phyloP scores from a whole-genome alignment of 2,797 vertebrate genomes.

The Okamejei kenojei region DNA sequence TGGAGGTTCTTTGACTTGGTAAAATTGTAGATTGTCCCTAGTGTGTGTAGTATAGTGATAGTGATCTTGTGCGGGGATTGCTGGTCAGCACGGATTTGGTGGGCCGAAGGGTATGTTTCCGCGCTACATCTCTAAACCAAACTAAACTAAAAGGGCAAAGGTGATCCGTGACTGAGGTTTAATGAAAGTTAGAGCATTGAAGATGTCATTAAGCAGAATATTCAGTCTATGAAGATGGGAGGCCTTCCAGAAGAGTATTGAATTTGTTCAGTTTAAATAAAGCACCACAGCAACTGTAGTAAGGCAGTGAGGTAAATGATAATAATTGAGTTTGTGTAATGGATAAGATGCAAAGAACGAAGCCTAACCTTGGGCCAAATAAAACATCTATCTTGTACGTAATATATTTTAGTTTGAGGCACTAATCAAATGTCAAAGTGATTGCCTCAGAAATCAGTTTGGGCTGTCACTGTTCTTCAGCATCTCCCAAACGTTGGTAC shows the following conservation, averaged over 20 bases:
- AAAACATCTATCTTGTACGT: neutral
- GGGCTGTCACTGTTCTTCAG: too few relatives aligned
- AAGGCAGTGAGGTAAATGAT: neutral
- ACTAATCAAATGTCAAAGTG: too few relatives aligned
- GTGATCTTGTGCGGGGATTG: too few relatives aligned
- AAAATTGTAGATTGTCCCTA: too few relatives aligned
- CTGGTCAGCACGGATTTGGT: too few relatives aligned
- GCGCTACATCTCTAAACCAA: too few relatives aligned
- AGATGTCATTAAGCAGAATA: neutral
- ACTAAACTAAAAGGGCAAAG: neutral
- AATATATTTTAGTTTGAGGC: neutral
- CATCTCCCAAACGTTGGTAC: too few relatives aligned
- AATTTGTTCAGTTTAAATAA: neutral
- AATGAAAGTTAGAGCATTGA: neutral
- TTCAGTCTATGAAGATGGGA: neutral
- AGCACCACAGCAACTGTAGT: neutral
- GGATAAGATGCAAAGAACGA: neutral
- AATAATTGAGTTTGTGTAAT: neutral
- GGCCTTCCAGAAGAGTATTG: neutral
- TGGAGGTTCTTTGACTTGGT: neutral
- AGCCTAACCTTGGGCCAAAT: neutral
- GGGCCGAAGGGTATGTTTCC: too few relatives aligned
- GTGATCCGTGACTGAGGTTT: neutral
- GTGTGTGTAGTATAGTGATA: too few relatives aligned
- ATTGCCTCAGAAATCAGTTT: too few relatives aligned